These are phyloP conservation scores for Xestia sexstrigata DNA, from an alignment of 2,888 invertebrate genomes.

Conservation along the genomic window DNA sequence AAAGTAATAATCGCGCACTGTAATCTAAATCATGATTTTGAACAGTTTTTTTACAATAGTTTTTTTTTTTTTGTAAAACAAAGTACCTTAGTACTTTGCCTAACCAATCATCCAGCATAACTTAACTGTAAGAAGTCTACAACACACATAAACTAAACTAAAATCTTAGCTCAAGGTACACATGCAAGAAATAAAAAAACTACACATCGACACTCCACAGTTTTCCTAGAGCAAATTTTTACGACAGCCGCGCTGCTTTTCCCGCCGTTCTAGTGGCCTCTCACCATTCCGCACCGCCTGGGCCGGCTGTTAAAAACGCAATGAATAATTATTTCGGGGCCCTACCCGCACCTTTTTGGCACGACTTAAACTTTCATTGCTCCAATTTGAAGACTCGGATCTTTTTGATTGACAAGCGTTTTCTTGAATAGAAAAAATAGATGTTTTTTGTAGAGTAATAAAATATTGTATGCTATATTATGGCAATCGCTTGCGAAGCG, in stretches of 20 bases:
- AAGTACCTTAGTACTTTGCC: too few relatives aligned
- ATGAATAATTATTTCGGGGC: conserved; percentile 88
- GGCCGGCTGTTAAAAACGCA: conserved; percentile 88
- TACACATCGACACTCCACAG: conserved; percentile 72
- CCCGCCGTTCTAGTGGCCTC: conserved; percentile 81
- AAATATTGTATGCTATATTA: background rate
- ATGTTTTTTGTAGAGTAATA: background rate
- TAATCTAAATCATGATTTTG: too few relatives aligned
- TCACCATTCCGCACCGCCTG: conserved; percentile 86
- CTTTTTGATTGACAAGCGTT: conserved; percentile 55
- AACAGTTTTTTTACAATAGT: background rate
- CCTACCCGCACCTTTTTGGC: conserved; percentile 60
- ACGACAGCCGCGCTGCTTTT: conserved; percentile 85
- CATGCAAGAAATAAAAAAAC: background rate
- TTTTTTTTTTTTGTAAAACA: background rate
- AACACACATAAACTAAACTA: background rate
- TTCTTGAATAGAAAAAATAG: background rate
- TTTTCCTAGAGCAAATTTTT: conserved; percentile 80
- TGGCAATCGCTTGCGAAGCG: too few relatives aligned
- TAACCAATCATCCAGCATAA: background rate
- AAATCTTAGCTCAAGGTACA: background rate
- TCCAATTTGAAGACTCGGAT: conserved; percentile 39
- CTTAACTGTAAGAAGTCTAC: too few relatives aligned
- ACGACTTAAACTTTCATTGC: conserved; percentile 58
- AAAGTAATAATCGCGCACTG: too few relatives aligned